phyloP scores from a whole-genome alignment of 1,140 invertebrate genomes.

The Hypsibius dujardini region DNA sequence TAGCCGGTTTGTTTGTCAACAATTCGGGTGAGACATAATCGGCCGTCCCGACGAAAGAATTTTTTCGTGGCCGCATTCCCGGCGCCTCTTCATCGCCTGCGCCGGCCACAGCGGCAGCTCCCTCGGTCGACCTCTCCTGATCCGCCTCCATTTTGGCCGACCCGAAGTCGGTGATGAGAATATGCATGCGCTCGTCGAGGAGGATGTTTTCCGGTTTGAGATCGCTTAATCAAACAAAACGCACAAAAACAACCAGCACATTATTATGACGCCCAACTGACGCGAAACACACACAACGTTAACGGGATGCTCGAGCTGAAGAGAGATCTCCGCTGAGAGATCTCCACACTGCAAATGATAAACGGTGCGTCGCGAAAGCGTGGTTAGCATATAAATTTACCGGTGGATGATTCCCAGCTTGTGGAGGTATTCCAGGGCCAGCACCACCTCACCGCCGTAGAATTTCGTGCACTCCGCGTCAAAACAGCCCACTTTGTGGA shows the following conservation, averaged over 20 bases:
- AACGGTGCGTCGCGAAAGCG: no score
- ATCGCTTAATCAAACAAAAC: constrained; percentile 33
- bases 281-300: background rate
- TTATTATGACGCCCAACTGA: constrained; percentile 12
- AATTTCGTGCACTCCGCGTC: constrained; percentile 70
- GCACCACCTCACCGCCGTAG: constrained; percentile 78
- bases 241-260: background rate
- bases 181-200: constrained; percentile 81
- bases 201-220: constrained; percentile 46
- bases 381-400: constrained; percentile 25
- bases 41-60: constrained; percentile 95
- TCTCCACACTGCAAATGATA: no score
- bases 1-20: constrained; percentile 57
- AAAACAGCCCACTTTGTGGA: constrained; percentile 76
- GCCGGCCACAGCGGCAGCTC: constrained; percentile 20
- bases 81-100: constrained; percentile 16
- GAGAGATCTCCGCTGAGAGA: no score
- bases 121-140: constrained; percentile 19
- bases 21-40: constrained; percentile 96
- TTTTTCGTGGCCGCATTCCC: constrained; percentile 36
- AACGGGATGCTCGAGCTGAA: no score
- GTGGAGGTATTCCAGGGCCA: constrained; percentile 80
- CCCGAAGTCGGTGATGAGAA: constrained; percentile 91
- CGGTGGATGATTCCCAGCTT: constrained; percentile 75
- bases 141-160: constrained; percentile 64